phyloP scores from a whole-genome alignment of 2,113 vertebrate genomes.

The Oophaga pumilio region DNA sequence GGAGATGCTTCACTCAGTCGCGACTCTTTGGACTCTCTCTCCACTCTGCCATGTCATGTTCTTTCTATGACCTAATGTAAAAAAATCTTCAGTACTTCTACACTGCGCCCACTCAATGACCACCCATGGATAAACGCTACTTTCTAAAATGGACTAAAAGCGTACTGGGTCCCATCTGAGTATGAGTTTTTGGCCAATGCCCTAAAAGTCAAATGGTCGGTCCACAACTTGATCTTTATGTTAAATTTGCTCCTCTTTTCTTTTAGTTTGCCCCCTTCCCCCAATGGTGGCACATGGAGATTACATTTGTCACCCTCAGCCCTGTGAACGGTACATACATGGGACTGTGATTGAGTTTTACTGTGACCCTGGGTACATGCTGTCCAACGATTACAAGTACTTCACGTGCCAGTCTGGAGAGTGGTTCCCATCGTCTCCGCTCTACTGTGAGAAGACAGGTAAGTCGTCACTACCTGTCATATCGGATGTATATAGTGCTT shows the following conservation, averaged over 20 bases:
- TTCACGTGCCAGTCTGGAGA: slow-evolving; percentile 86
- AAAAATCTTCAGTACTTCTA: no score
- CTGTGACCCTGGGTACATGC: slow-evolving; percentile 83
- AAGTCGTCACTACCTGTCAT: background rate
- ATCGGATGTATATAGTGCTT: background rate
- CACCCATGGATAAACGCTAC: no score
- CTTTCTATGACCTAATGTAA: no score
- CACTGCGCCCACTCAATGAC: no score
- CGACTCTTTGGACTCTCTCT: no score
- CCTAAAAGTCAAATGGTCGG: no score
- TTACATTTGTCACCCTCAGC: slow-evolving; percentile 84
- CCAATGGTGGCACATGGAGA: slow-evolving; percentile 83
- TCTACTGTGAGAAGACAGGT: slow-evolving; percentile 83
- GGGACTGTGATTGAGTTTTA: slow-evolving; percentile 86
- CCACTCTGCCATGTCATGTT: no score
- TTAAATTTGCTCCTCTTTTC: background rate
- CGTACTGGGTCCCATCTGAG: no score
- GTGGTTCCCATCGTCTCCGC: slow-evolving; percentile 85
- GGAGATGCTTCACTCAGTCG: no score
- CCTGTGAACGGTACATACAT: slow-evolving; percentile 83
- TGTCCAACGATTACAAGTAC: slow-evolving; percentile 87
- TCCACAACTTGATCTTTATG: background rate
- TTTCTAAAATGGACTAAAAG: no score
- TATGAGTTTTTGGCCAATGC: no score
- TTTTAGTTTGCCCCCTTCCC: slow-evolving; percentile 83